phyloP scores from a whole-genome alignment of 2,113 vertebrate genomes.

The Tupaia tana region DNA sequence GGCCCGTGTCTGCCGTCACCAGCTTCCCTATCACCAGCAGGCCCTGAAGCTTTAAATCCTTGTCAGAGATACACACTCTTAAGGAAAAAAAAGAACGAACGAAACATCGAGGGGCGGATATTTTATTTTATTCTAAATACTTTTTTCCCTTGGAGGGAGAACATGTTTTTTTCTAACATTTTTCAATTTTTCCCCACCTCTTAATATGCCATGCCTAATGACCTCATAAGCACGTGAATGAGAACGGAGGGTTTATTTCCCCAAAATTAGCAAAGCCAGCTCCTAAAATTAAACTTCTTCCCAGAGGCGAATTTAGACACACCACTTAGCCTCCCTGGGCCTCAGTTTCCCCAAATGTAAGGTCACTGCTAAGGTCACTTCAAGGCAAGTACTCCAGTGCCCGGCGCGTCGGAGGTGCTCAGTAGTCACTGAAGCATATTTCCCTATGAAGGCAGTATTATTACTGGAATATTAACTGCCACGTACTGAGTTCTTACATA shows the following conservation, averaged over 20 bases:
- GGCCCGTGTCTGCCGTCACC: not conserved
- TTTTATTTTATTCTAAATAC: constrained; percentile 18
- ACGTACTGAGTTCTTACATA: accelerated
- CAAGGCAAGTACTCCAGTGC: not conserved
- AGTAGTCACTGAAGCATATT: not conserved
- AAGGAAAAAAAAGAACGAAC: not conserved
- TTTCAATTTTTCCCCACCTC: not conserved
- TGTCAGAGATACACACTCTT: not conserved
- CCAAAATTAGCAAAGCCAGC: not conserved
- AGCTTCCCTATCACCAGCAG: not conserved
- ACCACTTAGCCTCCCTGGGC: not conserved
- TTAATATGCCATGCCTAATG: not conserved
- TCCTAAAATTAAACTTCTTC: not conserved
- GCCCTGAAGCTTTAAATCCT: not conserved
- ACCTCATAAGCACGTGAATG: not conserved
- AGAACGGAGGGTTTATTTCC: not conserved
- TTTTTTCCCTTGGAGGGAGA: not conserved
- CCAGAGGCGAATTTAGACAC: not conserved
- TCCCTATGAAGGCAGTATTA: not conserved
- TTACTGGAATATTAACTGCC: not conserved
- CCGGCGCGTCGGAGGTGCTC: not conserved
- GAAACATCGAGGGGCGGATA: not conserved
- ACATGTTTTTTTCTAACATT: not conserved
- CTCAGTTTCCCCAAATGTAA: not conserved
- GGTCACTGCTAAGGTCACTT: not conserved